Evolutionary conservation across 1,140 invertebrate genomes (phyloP).

Genomic region (Drosophila sucinea): DNA sequence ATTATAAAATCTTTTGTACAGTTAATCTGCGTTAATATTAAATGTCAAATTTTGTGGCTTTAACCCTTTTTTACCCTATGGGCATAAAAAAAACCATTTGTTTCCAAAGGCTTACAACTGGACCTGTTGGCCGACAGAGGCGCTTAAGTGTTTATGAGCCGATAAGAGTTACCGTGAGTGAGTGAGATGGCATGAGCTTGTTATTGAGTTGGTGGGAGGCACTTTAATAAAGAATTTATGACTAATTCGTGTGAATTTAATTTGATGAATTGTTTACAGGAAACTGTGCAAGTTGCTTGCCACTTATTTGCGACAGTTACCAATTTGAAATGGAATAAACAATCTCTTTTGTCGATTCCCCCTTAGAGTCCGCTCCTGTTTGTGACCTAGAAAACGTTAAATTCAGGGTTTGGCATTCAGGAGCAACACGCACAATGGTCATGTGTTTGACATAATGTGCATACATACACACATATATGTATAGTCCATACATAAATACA

Average conservation of each 20-base stretch:
- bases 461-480: background rate
- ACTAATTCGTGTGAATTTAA: slow-evolving; percentile 2
- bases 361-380: background rate
- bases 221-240: background rate
- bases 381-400: background rate
- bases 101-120: background rate
- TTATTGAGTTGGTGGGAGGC: background rate
- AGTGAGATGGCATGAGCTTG: background rate
- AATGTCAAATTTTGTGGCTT: background rate
- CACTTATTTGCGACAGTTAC: background rate
- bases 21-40: slow-evolving; percentile 4
- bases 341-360: no score
- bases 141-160: slow-evolving; percentile 4
- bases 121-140: slow-evolving; percentile 1
- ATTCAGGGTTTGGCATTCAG: background rate
- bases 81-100: background rate
- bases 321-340: background rate
- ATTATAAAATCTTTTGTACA: background rate
- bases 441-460: background rate
- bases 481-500: background rate
- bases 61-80: background rate
- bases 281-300: background rate
- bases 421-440: background rate
- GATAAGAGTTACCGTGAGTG: background rate
- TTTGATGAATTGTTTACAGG: background rate